These are phyloP conservation scores for Eulemur coronatus DNA, from an alignment of 2,797 vertebrate species.

Conservation along the genomic window DNA sequence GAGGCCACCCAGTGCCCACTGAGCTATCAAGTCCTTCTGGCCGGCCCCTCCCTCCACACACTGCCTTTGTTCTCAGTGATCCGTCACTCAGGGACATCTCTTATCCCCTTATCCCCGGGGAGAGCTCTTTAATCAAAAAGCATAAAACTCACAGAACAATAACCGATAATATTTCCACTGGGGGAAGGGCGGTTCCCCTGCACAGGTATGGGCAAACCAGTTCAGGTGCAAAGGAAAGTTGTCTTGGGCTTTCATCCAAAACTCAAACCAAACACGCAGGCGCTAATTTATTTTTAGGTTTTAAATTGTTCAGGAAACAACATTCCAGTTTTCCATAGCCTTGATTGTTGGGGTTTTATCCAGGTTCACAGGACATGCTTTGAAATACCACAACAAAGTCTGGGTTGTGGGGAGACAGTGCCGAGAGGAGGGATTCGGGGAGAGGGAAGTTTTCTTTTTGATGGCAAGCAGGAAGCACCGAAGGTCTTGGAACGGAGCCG, in stretches of 20 bases:
- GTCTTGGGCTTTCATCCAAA: slow-evolving; percentile 54
- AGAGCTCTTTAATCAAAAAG: background rate
- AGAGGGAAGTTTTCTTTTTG: slow-evolving; percentile 54
- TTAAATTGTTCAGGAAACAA: slow-evolving; percentile 47
- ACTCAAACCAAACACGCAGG: slow-evolving; percentile 40
- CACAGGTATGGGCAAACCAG: background rate
- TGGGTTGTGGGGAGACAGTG: background rate
- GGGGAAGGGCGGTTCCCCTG: background rate
- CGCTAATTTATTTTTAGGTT: slow-evolving; percentile 67
- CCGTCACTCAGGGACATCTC: background rate
- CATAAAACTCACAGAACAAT: background rate
- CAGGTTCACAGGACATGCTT: slow-evolving; percentile 64
- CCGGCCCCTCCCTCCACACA: background rate
- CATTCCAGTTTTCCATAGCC: slow-evolving; percentile 48
- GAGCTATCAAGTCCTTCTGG: background rate
- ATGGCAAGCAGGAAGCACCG: slow-evolving; percentile 53
- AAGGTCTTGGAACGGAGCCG: background rate
- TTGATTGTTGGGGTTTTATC: slow-evolving; percentile 44
- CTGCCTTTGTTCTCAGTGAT: background rate
- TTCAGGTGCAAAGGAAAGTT: slow-evolving; percentile 23
- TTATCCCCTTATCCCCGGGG: background rate
- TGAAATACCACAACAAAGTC: slow-evolving; percentile 56
- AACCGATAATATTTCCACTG: background rate
- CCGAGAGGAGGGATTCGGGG: background rate
- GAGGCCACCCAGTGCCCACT: too few species aligned